phyloP scores from a whole-genome alignment of 2,797 vertebrate genomes.

The Neoniphon sammara region DNA sequence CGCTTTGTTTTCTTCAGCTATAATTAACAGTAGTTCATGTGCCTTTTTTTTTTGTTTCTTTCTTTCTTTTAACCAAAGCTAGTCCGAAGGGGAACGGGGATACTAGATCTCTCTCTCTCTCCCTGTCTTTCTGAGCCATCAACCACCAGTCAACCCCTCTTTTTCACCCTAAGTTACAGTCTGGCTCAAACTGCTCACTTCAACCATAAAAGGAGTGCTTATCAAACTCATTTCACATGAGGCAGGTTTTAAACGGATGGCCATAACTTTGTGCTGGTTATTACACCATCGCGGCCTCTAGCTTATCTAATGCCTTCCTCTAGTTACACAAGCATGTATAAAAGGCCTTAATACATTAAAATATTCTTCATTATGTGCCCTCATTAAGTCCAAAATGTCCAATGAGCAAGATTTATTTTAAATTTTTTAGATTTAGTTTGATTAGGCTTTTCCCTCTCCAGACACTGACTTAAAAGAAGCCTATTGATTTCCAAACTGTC shows the following conservation, averaged over 20 bases:
- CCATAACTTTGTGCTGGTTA: slow-evolving; percentile 49
- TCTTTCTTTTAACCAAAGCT: slow-evolving; percentile 12
- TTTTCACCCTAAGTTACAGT: slow-evolving; percentile 31
- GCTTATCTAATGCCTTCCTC: slow-evolving; percentile 1
- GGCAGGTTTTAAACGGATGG: slow-evolving; percentile 58
- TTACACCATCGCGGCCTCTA: slow-evolving; percentile 42
- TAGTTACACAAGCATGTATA: slow-evolving; percentile 21
- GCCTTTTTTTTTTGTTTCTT: slow-evolving; percentile 25
- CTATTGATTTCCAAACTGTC: not conserved
- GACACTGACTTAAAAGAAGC: not conserved
- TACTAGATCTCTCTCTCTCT: slow-evolving; percentile 17
- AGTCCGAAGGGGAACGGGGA: slow-evolving; percentile 25
- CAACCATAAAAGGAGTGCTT: slow-evolving; percentile 75
- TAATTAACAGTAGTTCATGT: slow-evolving; percentile 61
- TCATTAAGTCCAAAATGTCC: not conserved
- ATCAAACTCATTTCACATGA: slow-evolving; percentile 55
- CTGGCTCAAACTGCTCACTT: slow-evolving; percentile 50
- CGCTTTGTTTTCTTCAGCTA: slow-evolving; percentile 66
- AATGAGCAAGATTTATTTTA: slow-evolving; percentile 8
- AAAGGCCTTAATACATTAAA: slow-evolving; percentile 29
- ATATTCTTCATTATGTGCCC: not conserved
- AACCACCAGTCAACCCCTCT: slow-evolving; percentile 39
- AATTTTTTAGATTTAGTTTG: not conserved
- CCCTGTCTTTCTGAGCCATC: slow-evolving; percentile 52
- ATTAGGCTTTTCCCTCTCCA: not conserved